phyloP scores from a whole-genome alignment of 1,140 invertebrate genomes.

The honey bee (Apis mellifera) region Amel_HAv3.1 CM009931.2:666001-666500 shows the following conservation, averaged over 20 bases:
- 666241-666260: constrained; percentile 45
- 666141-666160: constrained; percentile 33
- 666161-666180: constrained; percentile 20
- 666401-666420: no score
- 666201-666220: not conserved
- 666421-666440: no score
- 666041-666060: constrained; percentile 5
- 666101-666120: constrained; percentile 18
- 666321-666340: no score
- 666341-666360: no score
- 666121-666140: constrained; percentile 37
- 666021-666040: constrained; percentile 17
- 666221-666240: constrained; percentile 49
- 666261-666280: no score
- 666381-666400: no score
- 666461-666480: no score
- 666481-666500: no score
- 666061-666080: constrained; percentile 32
- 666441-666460: no score
- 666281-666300: no score
- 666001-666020: not conserved
- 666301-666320: no score
- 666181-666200: constrained; percentile 1
- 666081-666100: constrained; percentile 45
- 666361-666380: no score